Conservation (phyloP, 2,888 invertebrate genomes). For the Sesia bembeciformis region DNA sequence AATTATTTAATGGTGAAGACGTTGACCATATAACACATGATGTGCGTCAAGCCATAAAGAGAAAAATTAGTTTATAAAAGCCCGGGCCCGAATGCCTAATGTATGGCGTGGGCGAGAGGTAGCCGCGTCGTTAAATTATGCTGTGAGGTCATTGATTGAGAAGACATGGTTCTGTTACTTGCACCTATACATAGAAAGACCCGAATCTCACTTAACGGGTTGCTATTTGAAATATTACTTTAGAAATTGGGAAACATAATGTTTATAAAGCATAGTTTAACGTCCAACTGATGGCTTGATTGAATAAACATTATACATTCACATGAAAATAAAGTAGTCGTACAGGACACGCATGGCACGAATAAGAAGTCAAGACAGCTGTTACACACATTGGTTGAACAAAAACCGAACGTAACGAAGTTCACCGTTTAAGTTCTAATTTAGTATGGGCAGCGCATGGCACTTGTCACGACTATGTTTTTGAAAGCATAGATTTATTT, state of each 20-base stretch:
- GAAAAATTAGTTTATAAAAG: not conserved
- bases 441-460: slow-evolving; percentile 50
- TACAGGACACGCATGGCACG: slow-evolving; percentile 3
- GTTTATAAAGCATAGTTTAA: not conserved
- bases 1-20: not conserved
- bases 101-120: slow-evolving; percentile 55
- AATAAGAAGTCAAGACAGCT: slow-evolving; percentile 29
- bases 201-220: not conserved
- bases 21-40: too few species aligned
- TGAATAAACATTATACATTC: slow-evolving; percentile 20
- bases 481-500: slow-evolving; percentile 39
- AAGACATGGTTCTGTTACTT: slow-evolving; percentile 25
- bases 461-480: slow-evolving; percentile 41
- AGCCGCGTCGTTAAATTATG: slow-evolving; percentile 51
- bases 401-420: slow-evolving; percentile 44
- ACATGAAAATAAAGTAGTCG: slow-evolving; percentile 30
- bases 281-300: slow-evolving; percentile 9
- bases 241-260: slow-evolving; percentile 20
- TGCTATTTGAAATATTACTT: not conserved
- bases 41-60: too few species aligned
- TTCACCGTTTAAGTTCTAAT: slow-evolving; percentile 56
- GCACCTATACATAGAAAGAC: slow-evolving; percentile 5
- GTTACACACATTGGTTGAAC: slow-evolving; percentile 48
- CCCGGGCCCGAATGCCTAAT: not conserved
- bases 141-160: slow-evolving; percentile 63